A percentile compares a stretch with the other conserved stretches of the same genome.
Conservation (phyloP, 2,113 vertebrate genomes). For the Vimba vimba region DNA sequence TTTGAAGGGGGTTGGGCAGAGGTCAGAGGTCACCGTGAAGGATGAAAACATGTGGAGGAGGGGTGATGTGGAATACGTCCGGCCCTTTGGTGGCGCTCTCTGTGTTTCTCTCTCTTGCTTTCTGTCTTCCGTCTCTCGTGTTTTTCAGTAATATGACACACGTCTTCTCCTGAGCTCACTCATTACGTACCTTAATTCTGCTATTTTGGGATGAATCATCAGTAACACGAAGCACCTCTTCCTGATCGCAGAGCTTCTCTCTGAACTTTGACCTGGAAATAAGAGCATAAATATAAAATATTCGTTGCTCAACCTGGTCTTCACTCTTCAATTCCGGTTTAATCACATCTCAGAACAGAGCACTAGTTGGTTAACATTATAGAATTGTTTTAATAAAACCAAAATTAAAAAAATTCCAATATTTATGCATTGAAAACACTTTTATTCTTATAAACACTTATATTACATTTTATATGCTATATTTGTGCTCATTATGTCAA, state of each 20-base stretch:
- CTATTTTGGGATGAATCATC: neutral
- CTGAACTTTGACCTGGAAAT: conserved; percentile 8
- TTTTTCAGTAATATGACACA: neutral
- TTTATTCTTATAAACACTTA: no score
- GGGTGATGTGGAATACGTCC: conserved; percentile 60
- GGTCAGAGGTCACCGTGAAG: conserved; percentile 71
- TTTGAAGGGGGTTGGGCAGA: conserved; percentile 67
- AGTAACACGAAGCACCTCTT: no score
- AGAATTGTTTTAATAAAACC: neutral
- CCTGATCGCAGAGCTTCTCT: neutral
- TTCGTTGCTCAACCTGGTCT: no score
- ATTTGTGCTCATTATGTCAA: neutral
- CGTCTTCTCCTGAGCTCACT: neutral
- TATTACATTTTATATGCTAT: neutral
- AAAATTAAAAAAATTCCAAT: neutral
- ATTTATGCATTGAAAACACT: neutral
- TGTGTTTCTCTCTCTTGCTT: conserved; percentile 40
- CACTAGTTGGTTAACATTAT: no score
- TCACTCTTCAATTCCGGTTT: no score
- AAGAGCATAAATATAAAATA: neutral
- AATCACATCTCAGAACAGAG: no score
- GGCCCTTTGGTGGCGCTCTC: neutral
- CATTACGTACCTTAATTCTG: neutral
- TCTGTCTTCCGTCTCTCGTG: conserved; percentile 20
- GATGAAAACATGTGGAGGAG: conserved; percentile 73